Percentiles rank a stretch among this genome's conserved stretches.
Evolutionary conservation across 2,888 invertebrate genomes (phyloP).

Genomic region (Lasius fuliginosus): DNA sequence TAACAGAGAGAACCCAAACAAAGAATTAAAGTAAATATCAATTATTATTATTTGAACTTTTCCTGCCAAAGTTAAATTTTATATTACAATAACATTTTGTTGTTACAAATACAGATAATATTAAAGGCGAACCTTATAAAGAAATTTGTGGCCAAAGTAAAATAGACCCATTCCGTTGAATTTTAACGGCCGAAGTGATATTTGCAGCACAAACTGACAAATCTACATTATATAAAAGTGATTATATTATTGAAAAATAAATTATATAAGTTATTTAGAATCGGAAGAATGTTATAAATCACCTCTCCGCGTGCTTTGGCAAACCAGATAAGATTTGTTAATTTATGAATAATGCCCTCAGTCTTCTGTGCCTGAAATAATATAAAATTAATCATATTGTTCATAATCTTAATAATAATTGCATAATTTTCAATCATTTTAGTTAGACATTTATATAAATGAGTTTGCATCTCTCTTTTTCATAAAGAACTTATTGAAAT

Average conservation of each 20-base stretch:
- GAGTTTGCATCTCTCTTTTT: no score
- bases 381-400: not conserved
- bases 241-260: not conserved
- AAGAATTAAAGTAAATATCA: not conserved
- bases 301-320: not conserved
- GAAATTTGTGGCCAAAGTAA: not conserved
- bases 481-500: no score
- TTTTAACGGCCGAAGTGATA: constrained; percentile 15
- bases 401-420: constrained; percentile 5
- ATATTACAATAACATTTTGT: not conserved
- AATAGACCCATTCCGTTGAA: not conserved
- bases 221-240: not conserved
- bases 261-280: not conserved
- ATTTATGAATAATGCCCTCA: constrained; percentile 1
- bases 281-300: not conserved
- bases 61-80: no score
- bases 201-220: constrained; percentile 6
- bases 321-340: constrained; percentile 11
- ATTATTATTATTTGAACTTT: no score
- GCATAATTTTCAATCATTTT: not conserved
- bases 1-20: not conserved
- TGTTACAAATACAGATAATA: not conserved
- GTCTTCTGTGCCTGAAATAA: constrained; percentile 24
- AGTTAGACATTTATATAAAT: no score
- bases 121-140: constrained; percentile 7